Base-by-base conservation (phyloP, 2,888 invertebrate genomes). In the Strigamia maritima region DNA sequence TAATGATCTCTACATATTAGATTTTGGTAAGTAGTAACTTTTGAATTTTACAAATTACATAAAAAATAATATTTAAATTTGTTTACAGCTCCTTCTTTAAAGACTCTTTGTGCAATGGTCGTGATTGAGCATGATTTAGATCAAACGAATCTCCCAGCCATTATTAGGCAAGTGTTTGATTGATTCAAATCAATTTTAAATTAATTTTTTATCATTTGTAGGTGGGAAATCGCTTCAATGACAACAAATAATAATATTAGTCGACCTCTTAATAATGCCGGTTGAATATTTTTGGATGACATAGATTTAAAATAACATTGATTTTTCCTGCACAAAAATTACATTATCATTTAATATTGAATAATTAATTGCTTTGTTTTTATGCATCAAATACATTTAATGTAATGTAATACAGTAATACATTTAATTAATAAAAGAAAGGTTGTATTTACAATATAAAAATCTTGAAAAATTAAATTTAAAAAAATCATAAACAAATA, bases 1-100 rank as follows among this genome's bases (percentile, higher is more conserved):
- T 84, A 92, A 92, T 85, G 95, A 95, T 85, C 89, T 94, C 82
- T 91, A 93, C 85, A 89, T 95, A 16, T 87, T 95, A 80, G 94
- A 95, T 86, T 92, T 94, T 82, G 85, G 88, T 88, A 84, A 85
- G 85, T 83, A 75, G 74, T 14, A n/a, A n/a, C n/a, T n/a, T n/a
- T n/a, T n/a, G n/a, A n/a, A n/a, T n/a, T n/a, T n/a, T n/a, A n/a
- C 49, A n/a, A 24, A 49, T 24, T 60, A 65, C n/a, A 38, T 3
- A 38, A 12, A 65, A 70, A 31, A 16, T 78, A 75, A 77, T 1
- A 4, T 44, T 3, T 49, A 49, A 14, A 80, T 80, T 80, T 49
- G 76, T 74, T 84, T 84, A 35, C 83, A 86, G 88, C 89, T 80
- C 93, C 94, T 1, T 89, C 90, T 4, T 87, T 94, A 65, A 92